Base-by-base conservation (phyloP, 1,140 invertebrate species). In the Campoletis sonorensis region DNA sequence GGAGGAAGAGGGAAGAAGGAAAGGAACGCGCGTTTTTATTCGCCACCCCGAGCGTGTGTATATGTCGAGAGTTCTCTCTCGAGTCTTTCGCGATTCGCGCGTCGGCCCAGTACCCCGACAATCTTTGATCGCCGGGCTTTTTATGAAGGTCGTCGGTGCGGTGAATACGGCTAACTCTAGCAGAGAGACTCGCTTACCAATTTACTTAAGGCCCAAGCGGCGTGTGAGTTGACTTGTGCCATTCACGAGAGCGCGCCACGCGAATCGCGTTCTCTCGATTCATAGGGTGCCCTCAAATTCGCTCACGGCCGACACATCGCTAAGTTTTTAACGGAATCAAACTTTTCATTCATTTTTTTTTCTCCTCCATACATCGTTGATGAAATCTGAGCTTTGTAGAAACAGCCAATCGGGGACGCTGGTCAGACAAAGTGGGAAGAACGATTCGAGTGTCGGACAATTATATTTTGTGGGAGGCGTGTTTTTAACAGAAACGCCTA, bases 61-160 rank as follows among this genome's bases (percentile, higher is more conserved):
- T 26, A 23, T 26, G 61, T 27, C 23, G 61, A 23, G 1, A 15
- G n/a, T 64, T n/a, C n/a, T n/a, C 58, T n/a, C 61, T 21, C 54
- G 51, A 30, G 10, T 30, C 11, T 58, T 54, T 49, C 73, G 27
- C 27, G 73, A 77, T 33, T 70, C 73, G 73, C 73, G 45, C n/a
- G 13, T 51, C 51, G 51, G 23, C 72, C 72, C 45, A 54, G 72
- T 75, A 37, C 73, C 84, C 40, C 81, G 84, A 81, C 85, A 86
- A 88, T 88, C 88, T 89, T 85, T 86, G 86, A 89, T 88, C 86
- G 84, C 80, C 85, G 81, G 84, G 54, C 85, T 88, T 89, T 89
- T 88, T 88, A 89, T 88, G 88, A 89, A 89, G 88, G 88, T 89
- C 88, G 86, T 85, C 73, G 18, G n/a, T 61, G n/a, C n/a, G 16